Conservation (phyloP, 2,888 invertebrate species). For the Eupsilia transversa region DNA sequence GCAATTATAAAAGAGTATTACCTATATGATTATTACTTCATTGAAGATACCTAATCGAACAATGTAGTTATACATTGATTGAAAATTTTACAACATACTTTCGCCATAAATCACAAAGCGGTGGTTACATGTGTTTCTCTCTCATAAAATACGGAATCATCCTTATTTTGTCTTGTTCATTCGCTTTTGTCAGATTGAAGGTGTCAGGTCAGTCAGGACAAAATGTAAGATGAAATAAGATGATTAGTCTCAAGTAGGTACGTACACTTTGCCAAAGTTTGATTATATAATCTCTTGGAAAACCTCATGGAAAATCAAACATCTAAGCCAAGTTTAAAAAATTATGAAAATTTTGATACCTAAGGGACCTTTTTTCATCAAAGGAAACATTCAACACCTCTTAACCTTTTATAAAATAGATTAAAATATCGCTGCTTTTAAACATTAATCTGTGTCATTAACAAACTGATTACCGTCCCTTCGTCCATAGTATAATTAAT, state of each 20-base stretch:
- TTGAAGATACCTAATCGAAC: too few species aligned
- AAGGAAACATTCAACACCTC: conserved; percentile 20
- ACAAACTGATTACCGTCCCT: conserved; percentile 35
- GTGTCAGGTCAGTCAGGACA: neutral
- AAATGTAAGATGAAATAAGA: neutral
- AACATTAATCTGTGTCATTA: conserved; percentile 39
- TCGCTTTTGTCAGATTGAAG: neutral
- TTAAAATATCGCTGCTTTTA: conserved; percentile 32
- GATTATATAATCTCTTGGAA: too few species aligned
- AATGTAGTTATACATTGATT: neutral
- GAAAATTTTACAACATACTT: conserved; percentile 9
- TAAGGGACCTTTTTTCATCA: neutral
- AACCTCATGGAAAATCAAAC: neutral
- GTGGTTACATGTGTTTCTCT: neutral
- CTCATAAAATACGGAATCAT: neutral
- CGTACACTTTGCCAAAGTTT: neutral
- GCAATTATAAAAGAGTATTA: conserved; percentile 2
- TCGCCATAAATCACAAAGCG: neutral
- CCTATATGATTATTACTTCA: neutral
- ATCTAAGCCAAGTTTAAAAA: neutral
- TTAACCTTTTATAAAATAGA: conserved; percentile 26
- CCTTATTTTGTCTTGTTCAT: neutral
- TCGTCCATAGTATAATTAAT: conserved; percentile 42
- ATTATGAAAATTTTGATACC: neutral
- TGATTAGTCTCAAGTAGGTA: neutral